phyloP scores from a whole-genome alignment of 2,888 invertebrate species.

The Branchellion lobata region DNA sequence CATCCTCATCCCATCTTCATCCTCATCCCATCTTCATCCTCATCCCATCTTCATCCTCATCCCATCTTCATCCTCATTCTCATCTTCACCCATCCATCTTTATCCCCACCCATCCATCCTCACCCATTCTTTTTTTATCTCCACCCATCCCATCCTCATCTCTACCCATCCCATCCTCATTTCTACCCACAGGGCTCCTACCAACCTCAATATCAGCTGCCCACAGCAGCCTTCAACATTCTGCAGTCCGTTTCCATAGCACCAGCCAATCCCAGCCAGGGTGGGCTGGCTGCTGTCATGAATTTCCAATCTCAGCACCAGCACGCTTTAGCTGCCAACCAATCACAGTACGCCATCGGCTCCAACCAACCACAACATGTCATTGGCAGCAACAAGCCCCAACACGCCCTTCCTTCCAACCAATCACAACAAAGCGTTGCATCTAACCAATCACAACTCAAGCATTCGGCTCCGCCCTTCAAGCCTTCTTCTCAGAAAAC shows the following conservation, averaged over 20 bases:
- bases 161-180: too few species aligned
- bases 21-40: too few species aligned
- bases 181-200: conserved; percentile 31
- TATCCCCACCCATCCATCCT: too few species aligned
- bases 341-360: conserved; percentile 25
- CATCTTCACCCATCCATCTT: too few species aligned
- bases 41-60: too few species aligned
- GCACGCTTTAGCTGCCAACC: conserved; percentile 47
- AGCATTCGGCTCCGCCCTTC: conserved; percentile 52
- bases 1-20: too few species aligned
- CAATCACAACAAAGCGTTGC: conserved; percentile 42
- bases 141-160: too few species aligned
- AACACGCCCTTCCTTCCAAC: conserved; percentile 5
- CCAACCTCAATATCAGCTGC: conserved; percentile 44
- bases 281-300: conserved; percentile 32
- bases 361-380: conserved; percentile 4
- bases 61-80: too few species aligned
- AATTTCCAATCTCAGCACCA: conserved; percentile 48
- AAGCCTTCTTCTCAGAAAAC: conserved; percentile 51
- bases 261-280: conserved; percentile 8
- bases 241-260: conserved; percentile 29
- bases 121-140: too few species aligned
- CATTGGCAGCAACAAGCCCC: conserved; percentile 20
- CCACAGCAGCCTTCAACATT: conserved; percentile 34
- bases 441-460: conserved; percentile 50